phyloP scores from a whole-genome alignment of 2,888 invertebrate genomes.

The Mythimna lalbum region DNA sequence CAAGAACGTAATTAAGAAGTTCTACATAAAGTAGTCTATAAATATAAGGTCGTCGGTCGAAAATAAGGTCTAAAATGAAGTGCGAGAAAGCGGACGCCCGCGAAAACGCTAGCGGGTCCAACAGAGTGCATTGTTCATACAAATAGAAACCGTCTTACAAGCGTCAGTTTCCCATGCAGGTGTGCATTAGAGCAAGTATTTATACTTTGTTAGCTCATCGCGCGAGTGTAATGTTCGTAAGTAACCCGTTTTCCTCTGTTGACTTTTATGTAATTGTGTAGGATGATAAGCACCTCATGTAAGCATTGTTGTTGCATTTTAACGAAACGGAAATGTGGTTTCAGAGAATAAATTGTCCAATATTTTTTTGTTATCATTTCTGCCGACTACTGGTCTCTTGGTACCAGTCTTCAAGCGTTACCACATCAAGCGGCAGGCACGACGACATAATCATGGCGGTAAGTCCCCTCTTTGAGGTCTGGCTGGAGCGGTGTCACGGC shows the following conservation, averaged over 20 bases:
- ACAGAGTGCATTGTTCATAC: conserved; percentile 2
- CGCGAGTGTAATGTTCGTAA: conserved; percentile 52
- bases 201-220: conserved; percentile 59
- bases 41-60: no score
- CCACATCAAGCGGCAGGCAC: no score
- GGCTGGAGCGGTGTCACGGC: no score
- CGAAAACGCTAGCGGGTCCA: no score
- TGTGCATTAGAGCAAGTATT: conserved; percentile 45
- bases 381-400: no score
- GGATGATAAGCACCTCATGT: conserved; percentile 56
- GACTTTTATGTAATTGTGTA: conserved; percentile 63
- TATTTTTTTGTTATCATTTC: background rate
- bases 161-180: conserved; percentile 41
- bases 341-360: background rate
- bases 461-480: no score
- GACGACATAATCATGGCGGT: no score
- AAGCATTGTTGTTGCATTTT: conserved; percentile 24
- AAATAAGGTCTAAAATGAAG: no score
- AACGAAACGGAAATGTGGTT: conserved; percentile 30
- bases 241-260: conserved; percentile 64
- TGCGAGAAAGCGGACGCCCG: no score
- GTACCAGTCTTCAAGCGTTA: no score
- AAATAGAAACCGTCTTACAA: conserved; percentile 28
- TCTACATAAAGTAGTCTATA: no score
- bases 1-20: no score